Evolutionary conservation across 2,797 vertebrate species (phyloP).

Genomic region (Tarsius wallacei): DNA sequence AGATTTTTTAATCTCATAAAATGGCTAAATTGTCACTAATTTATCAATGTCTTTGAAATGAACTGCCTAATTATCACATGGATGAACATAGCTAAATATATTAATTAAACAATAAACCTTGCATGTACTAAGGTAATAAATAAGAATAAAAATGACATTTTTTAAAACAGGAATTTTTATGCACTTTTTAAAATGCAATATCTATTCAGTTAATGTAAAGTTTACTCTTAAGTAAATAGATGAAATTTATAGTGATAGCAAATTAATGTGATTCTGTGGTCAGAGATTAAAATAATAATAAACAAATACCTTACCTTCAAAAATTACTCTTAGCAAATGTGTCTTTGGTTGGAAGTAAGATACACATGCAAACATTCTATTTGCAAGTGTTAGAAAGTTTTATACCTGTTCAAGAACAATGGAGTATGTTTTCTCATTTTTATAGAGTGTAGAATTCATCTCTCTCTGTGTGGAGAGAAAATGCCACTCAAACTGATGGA

Average conservation of each 20-base stretch:
- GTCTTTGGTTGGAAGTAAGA: neutral
- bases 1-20: slow-evolving; percentile 60
- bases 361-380: neutral
- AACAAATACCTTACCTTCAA: neutral
- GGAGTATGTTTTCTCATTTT: neutral
- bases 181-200: slow-evolving; percentile 17
- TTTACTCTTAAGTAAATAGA: neutral
- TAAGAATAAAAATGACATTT: slow-evolving; percentile 27
- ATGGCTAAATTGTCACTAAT: neutral
- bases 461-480: neutral
- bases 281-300: neutral
- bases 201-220: neutral
- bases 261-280: neutral
- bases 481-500: slow-evolving; percentile 70
- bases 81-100: slow-evolving; percentile 64
- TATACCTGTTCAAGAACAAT: neutral
- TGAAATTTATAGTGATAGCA: neutral
- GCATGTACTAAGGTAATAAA: neutral
- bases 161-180: slow-evolving; percentile 22
- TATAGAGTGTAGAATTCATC: neutral
- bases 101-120: slow-evolving; percentile 78
- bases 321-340: slow-evolving; percentile 24
- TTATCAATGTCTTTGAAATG: slow-evolving; percentile 58
- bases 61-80: neutral
- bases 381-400: neutral